Percentiles rank a stretch among this genome's conserved stretches.
Conservation (phyloP, 2,797 vertebrate species). For the Rhinogobio ventralis region DNA sequence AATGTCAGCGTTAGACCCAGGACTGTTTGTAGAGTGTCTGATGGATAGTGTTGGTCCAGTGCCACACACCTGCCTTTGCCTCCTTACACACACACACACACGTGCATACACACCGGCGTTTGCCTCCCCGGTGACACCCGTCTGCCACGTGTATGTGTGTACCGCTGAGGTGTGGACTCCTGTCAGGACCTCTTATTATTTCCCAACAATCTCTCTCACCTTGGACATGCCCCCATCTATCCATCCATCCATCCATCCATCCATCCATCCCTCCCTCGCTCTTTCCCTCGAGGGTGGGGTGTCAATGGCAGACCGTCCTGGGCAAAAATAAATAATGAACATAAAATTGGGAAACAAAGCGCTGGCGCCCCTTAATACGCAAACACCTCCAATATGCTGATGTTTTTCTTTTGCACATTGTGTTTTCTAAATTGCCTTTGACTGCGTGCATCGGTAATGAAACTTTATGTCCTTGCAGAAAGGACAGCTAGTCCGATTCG, state of each 20-base stretch:
- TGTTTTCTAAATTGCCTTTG: conserved; percentile 99
- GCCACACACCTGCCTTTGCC: conserved; percentile 43
- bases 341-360: conserved; percentile 81
- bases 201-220: conserved; percentile 51
- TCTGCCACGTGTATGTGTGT: conserved; percentile 50
- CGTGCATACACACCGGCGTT: conserved; percentile 29
- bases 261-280: conserved; percentile 45
- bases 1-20: conserved; percentile 29
- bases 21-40: conserved; percentile 42
- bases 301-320: conserved; percentile 60
- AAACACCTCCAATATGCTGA: conserved; percentile 93
- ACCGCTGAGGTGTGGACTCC: conserved; percentile 59
- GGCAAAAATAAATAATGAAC: conserved; percentile 73
- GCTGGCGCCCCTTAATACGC: conserved; percentile 79
- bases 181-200: conserved; percentile 60
- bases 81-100: conserved; percentile 26
- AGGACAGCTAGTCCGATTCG: conserved; percentile 97
- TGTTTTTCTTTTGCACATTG: conserved; percentile 94
- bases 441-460: conserved; percentile 99
- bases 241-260: conserved; percentile 36
- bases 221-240: conserved; percentile 50
- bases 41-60: conserved; percentile 42
- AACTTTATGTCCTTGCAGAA: conserved; percentile 99
- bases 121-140: conserved; percentile 41
- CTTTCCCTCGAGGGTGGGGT: conserved; percentile 40